Base-by-base conservation (phyloP, 2,888 invertebrate species). In the Erebia aethiops region DNA sequence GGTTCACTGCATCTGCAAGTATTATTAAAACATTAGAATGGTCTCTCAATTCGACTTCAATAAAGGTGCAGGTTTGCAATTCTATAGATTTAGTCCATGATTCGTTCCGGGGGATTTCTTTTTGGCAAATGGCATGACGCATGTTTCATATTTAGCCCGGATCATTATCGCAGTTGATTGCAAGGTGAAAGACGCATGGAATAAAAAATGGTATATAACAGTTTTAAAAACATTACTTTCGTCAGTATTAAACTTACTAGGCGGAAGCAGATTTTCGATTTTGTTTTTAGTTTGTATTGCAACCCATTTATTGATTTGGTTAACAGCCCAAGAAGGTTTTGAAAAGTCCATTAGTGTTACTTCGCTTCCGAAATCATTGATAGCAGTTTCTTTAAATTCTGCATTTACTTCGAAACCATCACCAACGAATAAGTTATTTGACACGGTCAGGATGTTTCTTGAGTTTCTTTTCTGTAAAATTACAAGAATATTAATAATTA, bases 291-390 rank as follows among this genome's bases (percentile, higher is more conserved):
- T 98, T 66, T 95, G 87, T 9, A 92, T 87, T 65, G 94, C 93
- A 1, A 97, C 95, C 96, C 97, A 98, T 7, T 87, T 81, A 82
- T 98, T 98, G 66, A 98, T 96, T 18, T 82, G 82, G 2, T 85
- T 76, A 0, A 94, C 94, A 5, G 95, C 92, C 41, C 83, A 82
- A 0, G 87, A 77, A 1, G 94, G 81, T 13, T 89, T 84, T 0
- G 70, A 75, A 76, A 96, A 96, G 83, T 95, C 94, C 0, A 94
- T 84, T 1, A 84, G 81, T 0, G 94, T 91, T 0, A 96, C 89
- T 56, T 95, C 94, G n/a, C 95, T 87, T n/a, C 81, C 82, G 77
- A 95, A 95, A 60, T 93, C 84, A 16, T 86, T 83, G 11, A 89
- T 73, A 0, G 90, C 91, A n/a, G 79, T 75, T 0, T 73, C 77